Evolutionary conservation across 2,113 vertebrate species (phyloP), one percentile per base, ranked within the genome.

Genomic region (Haemorhous mexicanus): DNA sequence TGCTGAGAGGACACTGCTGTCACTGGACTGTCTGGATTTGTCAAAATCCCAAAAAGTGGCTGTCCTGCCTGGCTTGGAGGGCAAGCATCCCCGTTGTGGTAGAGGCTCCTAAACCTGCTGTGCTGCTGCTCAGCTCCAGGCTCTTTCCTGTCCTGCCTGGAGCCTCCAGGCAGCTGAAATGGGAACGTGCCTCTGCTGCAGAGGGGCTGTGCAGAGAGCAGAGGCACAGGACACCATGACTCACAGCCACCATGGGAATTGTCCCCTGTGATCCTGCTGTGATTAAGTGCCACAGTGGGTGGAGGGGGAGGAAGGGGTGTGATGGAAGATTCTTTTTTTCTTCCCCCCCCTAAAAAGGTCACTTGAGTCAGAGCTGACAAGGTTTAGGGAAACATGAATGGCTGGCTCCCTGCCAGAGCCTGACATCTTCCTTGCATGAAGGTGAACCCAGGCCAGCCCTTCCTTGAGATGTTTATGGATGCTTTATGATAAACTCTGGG

Each of bases 371-470:
- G 92, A 86, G 87, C 85, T 86, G 92, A 94, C 87, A 95, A 82
- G 50, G 16, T 56, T 92, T 90, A 49, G 78, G 73, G 94, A 62
- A 82, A 64, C 78, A 92, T 93, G 87, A 96, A 91, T 92, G 75
- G 35, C 77, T 97, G 97, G 91, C 94, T 64, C 67, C 56, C 76
- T 91, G 95, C 97, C 95, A 96, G 77, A 49, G 23, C 74, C 64
- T 93, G 91, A 94, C 91, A 94, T 92, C 89, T 90, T 84, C 93
- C 89, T 95, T 76, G 55, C 70, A 8, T 94, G 93, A 87, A 96
- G 95, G 95, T 97, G 95, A 97, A 85, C 49, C 80, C 91, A 92
- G 95, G 97, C 93, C 95, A 95, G 82, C 91, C 93, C 93, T 91
- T 91, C 74, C 78, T 91, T 80, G 90, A 84, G 94, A 82, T 90